Base-by-base conservation (phyloP, 1,140 invertebrate genomes). In the Brachionus plicatilis region DNA sequence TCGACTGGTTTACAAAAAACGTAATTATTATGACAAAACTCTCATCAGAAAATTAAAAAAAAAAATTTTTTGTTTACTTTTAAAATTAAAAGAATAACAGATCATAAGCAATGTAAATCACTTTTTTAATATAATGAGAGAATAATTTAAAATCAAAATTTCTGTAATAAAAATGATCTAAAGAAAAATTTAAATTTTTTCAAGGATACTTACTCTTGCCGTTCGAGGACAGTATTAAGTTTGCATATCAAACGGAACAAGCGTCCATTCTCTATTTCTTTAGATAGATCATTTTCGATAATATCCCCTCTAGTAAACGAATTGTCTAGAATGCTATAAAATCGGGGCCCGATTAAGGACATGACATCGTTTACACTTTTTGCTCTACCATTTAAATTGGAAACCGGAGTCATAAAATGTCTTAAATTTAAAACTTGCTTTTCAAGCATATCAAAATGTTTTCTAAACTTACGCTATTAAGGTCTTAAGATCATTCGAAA, bases 271-370 rank as follows among this genome's bases (percentile, higher is more conserved):
- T 99, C 96, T 84, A 98, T 92, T 90, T 99, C 90, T 87, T 95
- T 95, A 1, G 94, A 91, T 41, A 99, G 89, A 88, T 98, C 96
- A 85, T 95, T 93, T 86, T 99, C 95, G 65, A 97, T 90, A 17
- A 94, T 92, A 88, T 99, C 96, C 29, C 93, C 93, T 76, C 94
- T 93, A 53, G 94, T 91, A 87, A 97, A 94, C 7, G 95, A 92
- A 3, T 94, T 93, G 89, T 99, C 96, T 86, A 98, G 91, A 90
- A 98, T 95, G 3, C 94, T 95, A 88, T 98, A 99, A 90, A 98
- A 98, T 85, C 96, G 91, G 8, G 96, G 96, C 43, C 97, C 97
- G 87, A 99, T 98, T 95, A 98, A 98, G 9, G 96, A 96, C 97
- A 99, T 98, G 85, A 98, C 92, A 91, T 99, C 96, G 86, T 95